Conservation (phyloP, 2,113 vertebrate species). For the Cochlearius cochlearius region DNA sequence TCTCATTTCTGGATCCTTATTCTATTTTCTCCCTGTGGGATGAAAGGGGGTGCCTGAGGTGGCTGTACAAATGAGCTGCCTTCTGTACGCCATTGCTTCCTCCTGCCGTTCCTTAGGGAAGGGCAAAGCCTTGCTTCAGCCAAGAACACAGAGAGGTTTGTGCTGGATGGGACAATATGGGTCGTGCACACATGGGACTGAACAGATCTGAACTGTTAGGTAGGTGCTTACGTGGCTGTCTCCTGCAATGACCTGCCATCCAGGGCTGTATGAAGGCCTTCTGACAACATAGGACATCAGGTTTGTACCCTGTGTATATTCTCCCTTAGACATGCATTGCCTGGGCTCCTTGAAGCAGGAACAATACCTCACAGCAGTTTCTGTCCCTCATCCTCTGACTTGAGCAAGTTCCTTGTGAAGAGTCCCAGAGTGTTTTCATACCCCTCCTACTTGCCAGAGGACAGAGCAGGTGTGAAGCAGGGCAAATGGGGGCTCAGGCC, state of each 20-base stretch:
- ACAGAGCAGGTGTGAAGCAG: not conserved
- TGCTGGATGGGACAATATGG: accelerated
- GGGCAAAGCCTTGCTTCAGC: not conserved
- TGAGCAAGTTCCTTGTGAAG: not conserved
- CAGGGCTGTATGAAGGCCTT: not conserved
- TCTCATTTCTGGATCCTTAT: not conserved
- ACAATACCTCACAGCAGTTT: not conserved
- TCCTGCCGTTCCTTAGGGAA: not conserved
- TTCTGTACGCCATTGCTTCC: not conserved
- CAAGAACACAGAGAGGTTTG: not conserved
- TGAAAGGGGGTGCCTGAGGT: not conserved
- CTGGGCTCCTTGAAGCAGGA: not conserved
- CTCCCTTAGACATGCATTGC: not conserved
- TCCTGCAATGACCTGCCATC: not conserved
- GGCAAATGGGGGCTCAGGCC: not conserved
- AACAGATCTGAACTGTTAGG: not conserved
- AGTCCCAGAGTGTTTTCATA: not conserved
- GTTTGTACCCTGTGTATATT: not conserved
- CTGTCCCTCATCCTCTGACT: not conserved
- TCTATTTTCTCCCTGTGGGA: not conserved
- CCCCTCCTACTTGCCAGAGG: not conserved
- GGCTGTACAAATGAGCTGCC: not conserved
- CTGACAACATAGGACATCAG: not conserved
- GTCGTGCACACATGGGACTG: not conserved
- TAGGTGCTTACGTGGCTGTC: not conserved